Base-by-base conservation (phyloP, 1,140 invertebrate species). In the Aphelenchoides avenae region DNA sequence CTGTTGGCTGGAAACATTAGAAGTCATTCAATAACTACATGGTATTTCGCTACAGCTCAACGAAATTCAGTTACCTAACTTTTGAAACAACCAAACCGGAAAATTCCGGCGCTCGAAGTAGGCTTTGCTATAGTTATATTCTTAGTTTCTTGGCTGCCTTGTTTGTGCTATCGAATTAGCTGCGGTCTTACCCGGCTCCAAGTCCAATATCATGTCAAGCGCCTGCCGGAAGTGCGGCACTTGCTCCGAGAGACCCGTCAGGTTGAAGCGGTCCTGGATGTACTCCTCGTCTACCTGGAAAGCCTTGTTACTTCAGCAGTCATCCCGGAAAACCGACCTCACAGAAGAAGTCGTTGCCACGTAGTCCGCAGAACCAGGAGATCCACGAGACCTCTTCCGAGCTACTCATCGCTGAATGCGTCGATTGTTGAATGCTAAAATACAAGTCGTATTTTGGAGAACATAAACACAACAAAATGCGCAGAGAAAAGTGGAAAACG, bases 321-420 rank as follows among this genome's bases (percentile, higher is more conserved):
- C 11, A 22, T 30, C 37, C n/a, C 11, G n/a, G 9, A 48, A 48
- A 30, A 43, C 11, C 33, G 30, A 31, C 92, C 84, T 96, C 94
- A 80, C 94, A 99, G 76, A 96, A 97, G 81, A 95, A 98, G 81
- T 98, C 93, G 84, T 98, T 99, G 74, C 94, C 94, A 68, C 93
- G 84, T 63, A 98, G 84, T 54, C 91, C 91, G 82, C 94, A 98
- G 81, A 98, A 99, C 93, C 94, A 98, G 63, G 91, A 91, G 81
- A 99, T 97, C 94, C 94, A 99, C 64, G 93, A 97, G 71, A 96
- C 91, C 85, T 96, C 91, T 85, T 96, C 92, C 73, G 91, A 95
- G 83, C 91, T 95, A 84, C 91, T 96, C 91, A 96, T 96, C 30
- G 29, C 30, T 13, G 26, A 13, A 42, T 5, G 15, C 5, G 4